Percentiles rank a stretch among this genome's conserved stretches.
Evolutionary conservation across 2,113 vertebrate genomes (phyloP).

Genomic region (Podarcis raffonei): DNA sequence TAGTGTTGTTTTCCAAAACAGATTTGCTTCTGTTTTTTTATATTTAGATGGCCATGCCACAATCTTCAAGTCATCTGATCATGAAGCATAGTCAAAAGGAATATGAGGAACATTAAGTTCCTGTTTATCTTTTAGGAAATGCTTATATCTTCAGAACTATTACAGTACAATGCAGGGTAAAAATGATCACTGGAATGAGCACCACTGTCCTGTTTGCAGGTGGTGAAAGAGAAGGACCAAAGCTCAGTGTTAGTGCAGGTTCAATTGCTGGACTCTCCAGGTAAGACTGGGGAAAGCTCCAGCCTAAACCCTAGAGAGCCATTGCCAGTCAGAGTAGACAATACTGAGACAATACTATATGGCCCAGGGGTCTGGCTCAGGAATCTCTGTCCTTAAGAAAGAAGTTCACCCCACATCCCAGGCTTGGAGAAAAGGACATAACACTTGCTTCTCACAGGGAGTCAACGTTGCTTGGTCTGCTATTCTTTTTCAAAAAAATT

Average conservation of each 20-base stretch:
- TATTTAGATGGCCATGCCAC: conserved; percentile 20
- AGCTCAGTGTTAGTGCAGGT: no score
- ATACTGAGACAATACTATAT: no score
- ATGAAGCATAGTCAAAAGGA: conserved; percentile 25
- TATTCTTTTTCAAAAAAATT: background rate
- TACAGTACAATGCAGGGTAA: conserved; percentile 55
- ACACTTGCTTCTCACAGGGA: background rate
- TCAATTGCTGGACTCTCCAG: no score
- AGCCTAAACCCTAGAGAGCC: no score
- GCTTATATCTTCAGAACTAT: conserved; percentile 55
- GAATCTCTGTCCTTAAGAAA: no score
- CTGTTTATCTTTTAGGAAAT: conserved; percentile 31
- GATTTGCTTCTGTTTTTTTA: background rate
- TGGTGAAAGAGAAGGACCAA: no score
- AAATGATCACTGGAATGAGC: background rate
- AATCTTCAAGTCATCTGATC: conserved; percentile 48
- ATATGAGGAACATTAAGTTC: conserved; percentile 64
- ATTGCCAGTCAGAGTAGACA: no score
- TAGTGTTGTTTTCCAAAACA: conserved; percentile 49
- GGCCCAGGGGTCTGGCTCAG: no score
- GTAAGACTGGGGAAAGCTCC: no score
- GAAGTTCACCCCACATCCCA: background rate
- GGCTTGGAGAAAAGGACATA: background rate
- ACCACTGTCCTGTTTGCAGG: background rate
- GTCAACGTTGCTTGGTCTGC: background rate